Base-by-base conservation (phyloP, 2,113 vertebrate species). In the Bathybates hornii region DNA sequence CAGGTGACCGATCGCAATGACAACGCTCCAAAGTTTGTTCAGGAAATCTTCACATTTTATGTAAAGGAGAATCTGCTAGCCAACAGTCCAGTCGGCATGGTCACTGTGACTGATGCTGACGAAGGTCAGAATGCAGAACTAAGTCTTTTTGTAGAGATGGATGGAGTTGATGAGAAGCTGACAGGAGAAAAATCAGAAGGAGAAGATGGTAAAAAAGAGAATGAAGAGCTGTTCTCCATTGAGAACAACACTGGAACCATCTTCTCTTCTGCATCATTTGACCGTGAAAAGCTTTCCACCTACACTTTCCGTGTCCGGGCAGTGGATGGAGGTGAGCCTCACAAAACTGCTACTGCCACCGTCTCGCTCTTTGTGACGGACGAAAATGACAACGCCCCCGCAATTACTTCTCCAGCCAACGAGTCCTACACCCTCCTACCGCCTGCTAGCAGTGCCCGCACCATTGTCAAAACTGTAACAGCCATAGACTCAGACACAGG, bases 51-150 rank as follows among this genome's bases (percentile, higher is more conserved):
- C 89, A 99, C 97, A 7, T 99, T 99, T 94, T 99, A 99, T 0
- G 98, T 99, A 88, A 99, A 99, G 88, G 98, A 99, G 91, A 99
- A 99, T 95, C 94, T 99, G 66, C 98, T 98, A 12, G 97, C 98
- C 87, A 98, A 99, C 96, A 99, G 98, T 90, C 98, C 98, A 0
- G 98, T 99, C n/a, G 98, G 98, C 29, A 99, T 99, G 98, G 97
- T 99, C 71, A 99, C 98, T 0, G 98, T 99, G 66, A 99, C 98
- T 83, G 98, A 99, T 41, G 97, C 98, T 1, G 98, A 99, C 84
- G 97, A 98, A 87, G 98, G 98, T 4, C 97, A 97, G 90, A 99
- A 99, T 0, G 98, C 98, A 0, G 97, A 99, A 84, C 97, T 99
- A 82, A 98, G 97, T 80, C 96, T 99, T n/a, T 97, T 97, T 10